phyloP scores from a whole-genome alignment of 2,113 vertebrate genomes.

The Aptenodytes patagonicus region DNA sequence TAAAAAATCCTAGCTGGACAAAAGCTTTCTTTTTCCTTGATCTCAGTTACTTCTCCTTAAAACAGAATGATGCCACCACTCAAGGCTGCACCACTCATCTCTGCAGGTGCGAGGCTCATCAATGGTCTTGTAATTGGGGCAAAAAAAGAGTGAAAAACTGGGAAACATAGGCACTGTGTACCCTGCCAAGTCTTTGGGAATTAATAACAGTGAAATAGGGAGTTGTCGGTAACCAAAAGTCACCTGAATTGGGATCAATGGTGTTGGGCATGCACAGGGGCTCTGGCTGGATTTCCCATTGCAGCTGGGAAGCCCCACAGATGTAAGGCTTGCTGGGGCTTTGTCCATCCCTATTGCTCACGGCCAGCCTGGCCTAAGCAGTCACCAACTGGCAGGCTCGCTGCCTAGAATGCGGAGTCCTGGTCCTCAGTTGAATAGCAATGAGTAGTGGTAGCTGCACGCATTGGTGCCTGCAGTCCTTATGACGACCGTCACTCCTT shows the following conservation, averaged over 20 bases:
- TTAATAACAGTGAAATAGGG: not conserved
- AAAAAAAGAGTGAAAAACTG: not conserved
- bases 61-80: not conserved
- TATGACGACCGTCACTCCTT: not conserved
- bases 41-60: not conserved
- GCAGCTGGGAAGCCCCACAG: not conserved
- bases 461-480: not conserved
- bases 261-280: not conserved
- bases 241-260: not conserved
- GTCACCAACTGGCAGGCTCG: not conserved
- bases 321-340: not conserved
- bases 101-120: not conserved
- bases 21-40: not conserved
- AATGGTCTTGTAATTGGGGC: not conserved
- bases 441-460: not conserved
- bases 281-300: not conserved
- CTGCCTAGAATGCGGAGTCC: not conserved
- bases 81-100: not conserved
- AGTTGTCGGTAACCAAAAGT: not conserved
- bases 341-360: not conserved
- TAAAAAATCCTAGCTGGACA: not conserved
- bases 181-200: not conserved
- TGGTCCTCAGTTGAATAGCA: not conserved
- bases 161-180: not conserved
- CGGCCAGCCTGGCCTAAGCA: not conserved